Conservation (phyloP, 2,113 vertebrate species). For the Ciconia stormi region DNA sequence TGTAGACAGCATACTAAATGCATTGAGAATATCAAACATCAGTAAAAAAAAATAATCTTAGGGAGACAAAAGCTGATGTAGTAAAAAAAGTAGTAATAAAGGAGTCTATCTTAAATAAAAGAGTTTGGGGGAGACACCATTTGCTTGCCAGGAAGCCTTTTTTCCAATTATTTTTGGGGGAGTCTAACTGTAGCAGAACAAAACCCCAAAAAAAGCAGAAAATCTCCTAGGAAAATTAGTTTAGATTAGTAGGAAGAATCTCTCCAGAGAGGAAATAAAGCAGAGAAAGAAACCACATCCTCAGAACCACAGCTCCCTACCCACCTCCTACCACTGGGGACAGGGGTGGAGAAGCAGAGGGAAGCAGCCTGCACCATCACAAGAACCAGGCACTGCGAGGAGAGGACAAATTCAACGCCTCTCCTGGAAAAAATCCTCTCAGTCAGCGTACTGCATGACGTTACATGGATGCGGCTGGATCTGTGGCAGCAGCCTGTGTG, state of each 20-base stretch:
- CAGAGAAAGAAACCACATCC: neutral
- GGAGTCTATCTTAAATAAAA: neutral
- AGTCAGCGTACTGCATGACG: accelerated
- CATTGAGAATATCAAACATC: neutral
- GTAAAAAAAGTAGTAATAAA: neutral
- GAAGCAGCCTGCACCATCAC: neutral
- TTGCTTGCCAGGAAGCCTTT: neutral
- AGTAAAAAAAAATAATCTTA: neutral
- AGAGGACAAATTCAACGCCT: neutral
- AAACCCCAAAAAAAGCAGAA: neutral
- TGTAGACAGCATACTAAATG: neutral
- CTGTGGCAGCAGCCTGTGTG: accelerated
- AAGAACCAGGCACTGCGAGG: neutral
- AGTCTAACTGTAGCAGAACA: neutral
- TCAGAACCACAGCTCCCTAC: neutral
- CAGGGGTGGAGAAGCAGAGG: neutral
- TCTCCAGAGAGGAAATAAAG: neutral
- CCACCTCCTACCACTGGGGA: neutral
- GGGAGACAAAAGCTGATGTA: neutral
- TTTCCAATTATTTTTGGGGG: neutral
- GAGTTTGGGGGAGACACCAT: neutral
- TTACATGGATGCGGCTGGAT: accelerated
- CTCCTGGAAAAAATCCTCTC: neutral
- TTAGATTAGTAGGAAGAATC: neutral
- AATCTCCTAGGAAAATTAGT: neutral